A percentile compares a stretch with the other conserved stretches of the same genome.
phyloP scores from a whole-genome alignment of 1,140 invertebrate species.

The Scaptomyza pallida region DNA sequence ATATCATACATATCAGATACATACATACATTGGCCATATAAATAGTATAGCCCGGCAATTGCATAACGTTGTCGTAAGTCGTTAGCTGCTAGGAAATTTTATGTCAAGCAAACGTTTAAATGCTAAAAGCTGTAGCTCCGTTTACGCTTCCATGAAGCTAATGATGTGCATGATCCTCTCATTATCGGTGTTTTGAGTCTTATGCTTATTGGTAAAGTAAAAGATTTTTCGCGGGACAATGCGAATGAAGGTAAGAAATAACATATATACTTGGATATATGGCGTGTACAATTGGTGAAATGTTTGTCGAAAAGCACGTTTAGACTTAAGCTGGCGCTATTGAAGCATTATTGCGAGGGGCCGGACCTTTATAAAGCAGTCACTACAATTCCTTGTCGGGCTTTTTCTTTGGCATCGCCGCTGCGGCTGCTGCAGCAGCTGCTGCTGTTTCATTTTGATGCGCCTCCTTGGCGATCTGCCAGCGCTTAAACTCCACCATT shows the following conservation, averaged over 20 bases:
- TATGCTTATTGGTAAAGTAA: conserved; percentile 52
- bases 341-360: conserved; percentile 6
- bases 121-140: conserved; percentile 31
- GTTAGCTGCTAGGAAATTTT: conserved; percentile 52
- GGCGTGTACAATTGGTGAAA: conserved; percentile 33
- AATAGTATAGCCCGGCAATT: conserved; percentile 10
- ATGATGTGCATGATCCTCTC: conserved; percentile 5
- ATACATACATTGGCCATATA: conserved; percentile 5
- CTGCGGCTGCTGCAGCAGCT: conserved; percentile 4
- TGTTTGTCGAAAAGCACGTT: conserved; percentile 56
- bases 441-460: conserved; percentile 55
- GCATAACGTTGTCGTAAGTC: conserved; percentile 17
- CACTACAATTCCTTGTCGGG: conserved; percentile 81
- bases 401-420: conserved; percentile 52
- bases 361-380: conserved; percentile 15
- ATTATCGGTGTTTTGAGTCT: conserved; percentile 26
- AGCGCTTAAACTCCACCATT: conserved; percentile 82
- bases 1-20: conserved; percentile 20
- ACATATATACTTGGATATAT: conserved; percentile 34
- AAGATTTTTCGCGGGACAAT: conserved; percentile 42
- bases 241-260: conserved; percentile 24
- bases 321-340: conserved; percentile 29
- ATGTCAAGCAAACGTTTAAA: conserved; percentile 34
- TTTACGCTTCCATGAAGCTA: conserved; percentile 13
- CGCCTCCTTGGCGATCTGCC: conserved; percentile 75